A percentile compares a stretch with the other conserved stretches of the same genome.
Conservation (phyloP, 2,888 invertebrate species). For the Nomada hirtipes region DNA sequence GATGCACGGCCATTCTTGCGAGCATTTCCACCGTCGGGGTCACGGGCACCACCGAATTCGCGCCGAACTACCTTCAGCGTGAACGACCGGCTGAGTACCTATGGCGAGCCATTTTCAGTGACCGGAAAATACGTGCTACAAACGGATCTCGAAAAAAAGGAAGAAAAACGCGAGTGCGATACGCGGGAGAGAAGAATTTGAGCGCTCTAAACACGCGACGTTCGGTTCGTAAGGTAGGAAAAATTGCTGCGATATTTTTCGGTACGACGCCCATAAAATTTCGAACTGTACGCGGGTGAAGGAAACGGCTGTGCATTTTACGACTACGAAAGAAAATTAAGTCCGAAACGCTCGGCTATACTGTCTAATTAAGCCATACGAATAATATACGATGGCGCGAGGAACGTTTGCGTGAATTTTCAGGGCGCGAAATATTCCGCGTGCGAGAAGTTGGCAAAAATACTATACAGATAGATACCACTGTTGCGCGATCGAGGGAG, state of each 20-base stretch:
- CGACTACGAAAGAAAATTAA: too few species aligned
- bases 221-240: not conserved
- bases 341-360: too few species aligned
- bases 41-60: conserved; percentile 33
- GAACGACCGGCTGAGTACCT: conserved; percentile 47
- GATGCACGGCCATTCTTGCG: conserved; percentile 68
- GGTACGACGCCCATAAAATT: too few species aligned
- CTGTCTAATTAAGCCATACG: too few species aligned
- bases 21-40: conserved; percentile 64
- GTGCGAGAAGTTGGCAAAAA: too few species aligned
- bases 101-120: conserved; percentile 53
- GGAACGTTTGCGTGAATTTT: too few species aligned
- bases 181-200: conserved; percentile 1
- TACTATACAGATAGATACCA: too few species aligned
- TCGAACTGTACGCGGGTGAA: too few species aligned
- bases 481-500: not conserved
- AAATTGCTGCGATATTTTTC: not conserved
- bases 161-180: not conserved
- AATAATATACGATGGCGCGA: too few species aligned
- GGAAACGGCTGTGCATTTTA: too few species aligned
- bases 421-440: too few species aligned
- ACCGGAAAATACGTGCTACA: conserved; percentile 1
- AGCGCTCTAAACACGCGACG: not conserved
- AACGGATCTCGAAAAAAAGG: not conserved
- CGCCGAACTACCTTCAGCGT: conserved; percentile 44